These are phyloP conservation scores for Urechis unicinctus DNA, from an alignment of 2,888 invertebrate genomes.

Conservation along the genomic window DNA sequence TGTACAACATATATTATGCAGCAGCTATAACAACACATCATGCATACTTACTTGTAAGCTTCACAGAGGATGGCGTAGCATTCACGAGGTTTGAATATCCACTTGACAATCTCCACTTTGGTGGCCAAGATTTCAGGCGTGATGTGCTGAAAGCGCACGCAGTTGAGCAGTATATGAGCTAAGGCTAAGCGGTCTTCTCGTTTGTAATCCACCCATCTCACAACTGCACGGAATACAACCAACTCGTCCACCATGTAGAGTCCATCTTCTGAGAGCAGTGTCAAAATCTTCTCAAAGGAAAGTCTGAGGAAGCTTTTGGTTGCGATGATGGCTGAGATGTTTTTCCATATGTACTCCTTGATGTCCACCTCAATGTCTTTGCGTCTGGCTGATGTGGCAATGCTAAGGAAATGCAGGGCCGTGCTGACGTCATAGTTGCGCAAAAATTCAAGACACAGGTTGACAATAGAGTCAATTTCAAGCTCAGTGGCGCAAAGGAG, in stretches of 20 bases:
- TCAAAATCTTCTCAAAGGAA: constrained; percentile 19
- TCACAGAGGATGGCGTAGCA: constrained; percentile 7
- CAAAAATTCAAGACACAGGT: constrained; percentile 24
- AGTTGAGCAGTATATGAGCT: constrained; percentile 22
- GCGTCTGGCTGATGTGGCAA: constrained; percentile 26
- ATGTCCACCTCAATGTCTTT: constrained; percentile 18
- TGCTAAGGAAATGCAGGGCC: constrained; percentile 20
- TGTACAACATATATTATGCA: too few species aligned
- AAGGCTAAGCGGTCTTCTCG: constrained; percentile 22
- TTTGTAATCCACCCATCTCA: constrained; percentile 32
- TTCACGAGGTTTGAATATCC: constrained; percentile 20
- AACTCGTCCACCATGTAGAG: constrained; percentile 24
- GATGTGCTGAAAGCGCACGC: constrained; percentile 29
- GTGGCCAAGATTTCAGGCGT: constrained; percentile 27
- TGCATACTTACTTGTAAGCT: too few species aligned
- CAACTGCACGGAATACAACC: constrained; percentile 29
- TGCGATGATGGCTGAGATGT: constrained; percentile 21
- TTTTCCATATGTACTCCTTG: constrained; percentile 21
- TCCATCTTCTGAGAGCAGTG: constrained; percentile 26
- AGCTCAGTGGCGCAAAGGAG: constrained; percentile 25
- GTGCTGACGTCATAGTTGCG: constrained; percentile 21
- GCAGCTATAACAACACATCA: too few species aligned
- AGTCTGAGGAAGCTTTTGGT: constrained; percentile 24
- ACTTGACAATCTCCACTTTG: constrained; percentile 25
- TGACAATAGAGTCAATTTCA: constrained; percentile 18